Evolutionary conservation across 2,113 vertebrate species (phyloP).

Genomic region (Lepus americanus): DNA sequence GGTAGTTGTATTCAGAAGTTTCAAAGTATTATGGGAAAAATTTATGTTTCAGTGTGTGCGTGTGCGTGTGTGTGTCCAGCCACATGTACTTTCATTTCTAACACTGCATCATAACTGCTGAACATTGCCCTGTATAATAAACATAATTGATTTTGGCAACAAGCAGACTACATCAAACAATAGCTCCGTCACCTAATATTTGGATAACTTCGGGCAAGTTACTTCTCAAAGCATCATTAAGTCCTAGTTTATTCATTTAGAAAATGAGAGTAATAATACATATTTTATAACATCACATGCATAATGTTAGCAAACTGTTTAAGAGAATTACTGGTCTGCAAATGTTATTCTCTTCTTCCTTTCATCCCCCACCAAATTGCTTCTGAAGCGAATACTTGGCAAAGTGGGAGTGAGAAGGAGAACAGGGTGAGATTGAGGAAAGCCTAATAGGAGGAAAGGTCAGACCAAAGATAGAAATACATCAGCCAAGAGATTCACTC

Average conservation of each 20-base stretch:
- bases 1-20: not conserved
- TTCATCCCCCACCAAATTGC: conserved; percentile 31
- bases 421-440: not conserved
- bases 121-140: not conserved
- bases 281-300: conserved; percentile 20
- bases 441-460: not conserved
- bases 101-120: not conserved
- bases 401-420: not conserved
- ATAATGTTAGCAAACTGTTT: conserved; percentile 38
- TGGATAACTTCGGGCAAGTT: not conserved
- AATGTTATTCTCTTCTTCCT: conserved; percentile 36
- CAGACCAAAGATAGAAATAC: not conserved
- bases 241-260: conserved; percentile 20
- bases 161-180: not conserved
- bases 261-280: conserved; percentile 50
- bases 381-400: conserved; percentile 48
- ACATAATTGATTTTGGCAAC: not conserved
- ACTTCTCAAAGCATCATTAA: not conserved
- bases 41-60: not conserved
- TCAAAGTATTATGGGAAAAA: conserved; percentile 7
- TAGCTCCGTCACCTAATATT: not conserved
- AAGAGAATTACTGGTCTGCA: conserved; percentile 17
- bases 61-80: not conserved
- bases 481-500: conserved; percentile 24
- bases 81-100: not conserved